A percentile compares a stretch with the other conserved stretches of the same genome.
Conservation (phyloP, 2,888 invertebrate species). For the Tinea pellionella region DNA sequence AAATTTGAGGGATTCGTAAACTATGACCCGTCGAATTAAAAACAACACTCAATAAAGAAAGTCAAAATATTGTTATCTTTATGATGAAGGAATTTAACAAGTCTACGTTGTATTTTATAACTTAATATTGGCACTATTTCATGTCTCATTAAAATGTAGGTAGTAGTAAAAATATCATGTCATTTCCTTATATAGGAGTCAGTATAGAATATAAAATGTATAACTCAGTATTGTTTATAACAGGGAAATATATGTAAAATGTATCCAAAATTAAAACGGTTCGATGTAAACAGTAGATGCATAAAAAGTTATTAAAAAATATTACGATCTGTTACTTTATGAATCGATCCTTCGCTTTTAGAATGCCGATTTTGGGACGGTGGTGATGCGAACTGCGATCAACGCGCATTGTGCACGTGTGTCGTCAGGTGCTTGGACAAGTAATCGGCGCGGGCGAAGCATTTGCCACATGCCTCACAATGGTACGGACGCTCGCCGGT, state of each 20-base stretch:
- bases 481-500: conserved; percentile 92
- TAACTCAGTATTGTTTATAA: not conserved
- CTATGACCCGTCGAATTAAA: not conserved
- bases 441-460: conserved; percentile 91
- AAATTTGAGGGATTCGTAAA: not conserved
- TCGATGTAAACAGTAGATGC: not conserved
- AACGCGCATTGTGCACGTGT: conserved; percentile 84
- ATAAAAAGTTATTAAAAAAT: conserved; percentile 63
- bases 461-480: conserved; percentile 92
- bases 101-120: not conserved
- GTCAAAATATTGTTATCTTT: not conserved
- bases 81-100: not conserved
- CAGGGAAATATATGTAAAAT: conserved; percentile 5
- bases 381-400: conserved; percentile 16
- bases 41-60: not conserved
- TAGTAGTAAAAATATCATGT: not conserved
- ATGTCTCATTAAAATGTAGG: not conserved
- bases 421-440: conserved; percentile 92
- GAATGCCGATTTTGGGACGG: not conserved
- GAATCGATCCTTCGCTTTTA: conserved; percentile 38
- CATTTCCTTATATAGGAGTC: not conserved
- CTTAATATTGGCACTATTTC: conserved; percentile 5
- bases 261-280: conserved; percentile 5
- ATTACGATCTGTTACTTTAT: conserved; percentile 57
- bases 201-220: not conserved